phyloP scores from a whole-genome alignment of 2,797 vertebrate genomes.

The Clangula hyemalis region DNA sequence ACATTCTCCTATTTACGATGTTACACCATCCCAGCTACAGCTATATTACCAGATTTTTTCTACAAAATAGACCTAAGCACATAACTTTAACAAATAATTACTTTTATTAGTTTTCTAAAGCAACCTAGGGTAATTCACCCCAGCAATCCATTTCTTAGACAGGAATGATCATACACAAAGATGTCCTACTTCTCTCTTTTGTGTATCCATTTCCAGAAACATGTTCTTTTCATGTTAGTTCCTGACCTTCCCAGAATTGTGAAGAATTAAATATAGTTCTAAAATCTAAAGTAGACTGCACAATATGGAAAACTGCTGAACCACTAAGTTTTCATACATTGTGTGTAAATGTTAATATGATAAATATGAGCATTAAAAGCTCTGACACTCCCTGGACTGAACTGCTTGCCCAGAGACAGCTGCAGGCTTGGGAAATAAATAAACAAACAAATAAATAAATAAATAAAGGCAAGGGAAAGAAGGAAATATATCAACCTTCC shows the following conservation, averaged over 20 bases:
- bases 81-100: neutral
- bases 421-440: slow-evolving; percentile 75
- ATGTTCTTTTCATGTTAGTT: neutral
- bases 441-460: neutral
- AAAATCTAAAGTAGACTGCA: neutral
- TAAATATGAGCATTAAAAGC: slow-evolving; percentile 54
- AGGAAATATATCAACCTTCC: slow-evolving; percentile 85
- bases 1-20: neutral
- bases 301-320: neutral
- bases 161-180: neutral
- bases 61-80: neutral
- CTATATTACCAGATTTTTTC: neutral
- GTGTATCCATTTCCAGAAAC: neutral
- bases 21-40: neutral
- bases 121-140: neutral
- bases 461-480: neutral
- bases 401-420: slow-evolving; percentile 69
- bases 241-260: neutral
- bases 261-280: neutral
- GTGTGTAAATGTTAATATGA: slow-evolving; percentile 4
- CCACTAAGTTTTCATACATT: slow-evolving; percentile 22
- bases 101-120: neutral
- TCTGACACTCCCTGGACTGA: slow-evolving; percentile 40
- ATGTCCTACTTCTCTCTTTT: neutral
- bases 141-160: neutral